Percentiles rank a stretch among this genome's conserved stretches.
Evolutionary conservation across 30 jellyfish, hydroid and myxozoan species (phyloP).

Genomic region (Hydra vulgaris): DNA sequence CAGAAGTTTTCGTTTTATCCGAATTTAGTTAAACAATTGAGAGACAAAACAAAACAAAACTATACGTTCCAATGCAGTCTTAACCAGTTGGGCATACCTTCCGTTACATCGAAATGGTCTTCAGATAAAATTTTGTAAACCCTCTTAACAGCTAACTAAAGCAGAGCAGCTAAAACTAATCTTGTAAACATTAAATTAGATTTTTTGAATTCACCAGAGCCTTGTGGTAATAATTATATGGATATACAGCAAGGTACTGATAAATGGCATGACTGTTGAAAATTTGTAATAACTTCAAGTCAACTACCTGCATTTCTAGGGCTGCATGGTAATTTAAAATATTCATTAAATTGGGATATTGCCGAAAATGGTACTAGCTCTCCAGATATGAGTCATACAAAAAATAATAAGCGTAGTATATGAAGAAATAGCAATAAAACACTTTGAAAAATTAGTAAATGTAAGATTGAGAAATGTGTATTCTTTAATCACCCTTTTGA

Average conservation of each 20-base stretch:
- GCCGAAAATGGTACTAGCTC: conserved; percentile 4
- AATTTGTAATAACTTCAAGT: background rate
- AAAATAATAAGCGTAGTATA: background rate
- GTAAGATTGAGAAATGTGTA: background rate
- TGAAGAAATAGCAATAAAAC: conserved; percentile 7
- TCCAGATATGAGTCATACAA: background rate
- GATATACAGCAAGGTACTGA: background rate
- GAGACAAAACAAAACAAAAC: too few species aligned
- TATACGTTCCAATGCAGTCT: too few species aligned
- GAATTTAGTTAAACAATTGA: too few species aligned
- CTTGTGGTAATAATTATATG: background rate
- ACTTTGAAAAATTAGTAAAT: conserved; percentile 5
- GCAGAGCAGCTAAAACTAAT: background rate
- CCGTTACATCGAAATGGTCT: too few species aligned
- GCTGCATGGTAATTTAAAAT: background rate
- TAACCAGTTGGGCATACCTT: too few species aligned
- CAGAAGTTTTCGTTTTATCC: too few species aligned
- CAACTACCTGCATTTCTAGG: conserved; percentile 6
- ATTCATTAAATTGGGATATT: background rate
- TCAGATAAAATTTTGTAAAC: too few species aligned
- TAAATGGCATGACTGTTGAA: conserved; percentile 1
- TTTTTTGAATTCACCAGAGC: conserved; percentile 5
- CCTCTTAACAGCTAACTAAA: background rate
- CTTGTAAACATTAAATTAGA: background rate
- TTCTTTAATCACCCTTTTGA: conserved; percentile 8